Base-by-base conservation (phyloP, 2,797 vertebrate genomes). In the Sebastes oblongus region DNA sequence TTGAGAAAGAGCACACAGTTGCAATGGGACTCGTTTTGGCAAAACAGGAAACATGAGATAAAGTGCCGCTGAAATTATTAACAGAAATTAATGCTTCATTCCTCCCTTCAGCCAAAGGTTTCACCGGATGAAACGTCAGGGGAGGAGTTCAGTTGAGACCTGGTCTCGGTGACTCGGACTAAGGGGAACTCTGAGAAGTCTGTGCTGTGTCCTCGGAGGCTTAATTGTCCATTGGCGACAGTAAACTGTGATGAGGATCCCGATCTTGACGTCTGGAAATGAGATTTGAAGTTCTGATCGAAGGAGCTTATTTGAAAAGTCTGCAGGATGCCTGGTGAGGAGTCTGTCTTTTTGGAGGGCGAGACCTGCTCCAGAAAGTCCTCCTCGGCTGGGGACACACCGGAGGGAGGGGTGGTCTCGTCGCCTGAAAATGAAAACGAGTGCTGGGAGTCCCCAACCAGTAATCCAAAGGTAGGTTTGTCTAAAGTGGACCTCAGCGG, bases 321-420 rank as follows among this genome's bases (percentile, higher is more conserved):
- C 93, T 98, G 98, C 90, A 97, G 96, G 84, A 98, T 97, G 90
- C 96, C 96, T 93, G 96, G 98, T 32, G 97, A 85, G 46, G 97
- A 91, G 72, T 99, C 98, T 52, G 96, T 95, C 95, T 99, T 99
- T 97, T 99, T 99, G 83, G 98, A 96, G 92, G 97, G 97, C n/a
- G 97, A 97, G 82, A 98, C 98, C 94, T 99, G 97, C 93, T 99
- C 98, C 90, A 99, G 94, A 89, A 99, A 99, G 95, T 99, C 98
- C 91, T 99, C 97, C 88, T 98, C 97, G 7, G 97, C 96, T 4
- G 98, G 97, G 27, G 98, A 98, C 87, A 97, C 97, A 4, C 97
- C 97, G 16, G 96, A 94, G 83, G 98, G 97, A 89, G 97, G 97
- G 84, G 97, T 98, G 88, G 97, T 96, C 89, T 99, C 98, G 54